Percentiles rank a stretch among this genome's conserved stretches.
phyloP scores from a whole-genome alignment of 2,888 invertebrate species.

The Luperina nickerlii region DNA sequence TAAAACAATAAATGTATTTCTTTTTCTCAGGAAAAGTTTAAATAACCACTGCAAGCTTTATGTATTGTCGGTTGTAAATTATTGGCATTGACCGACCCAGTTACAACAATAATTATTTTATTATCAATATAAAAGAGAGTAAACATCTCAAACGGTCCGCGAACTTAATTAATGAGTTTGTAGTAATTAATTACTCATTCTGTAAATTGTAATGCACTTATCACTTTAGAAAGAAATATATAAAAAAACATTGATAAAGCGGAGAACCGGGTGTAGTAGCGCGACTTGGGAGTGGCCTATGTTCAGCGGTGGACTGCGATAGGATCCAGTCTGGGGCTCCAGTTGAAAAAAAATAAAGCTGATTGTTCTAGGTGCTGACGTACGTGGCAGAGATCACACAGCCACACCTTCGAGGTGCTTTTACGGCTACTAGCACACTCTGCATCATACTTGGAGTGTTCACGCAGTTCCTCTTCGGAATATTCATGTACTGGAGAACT shows the following conservation, averaged over 20 bases:
- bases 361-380: constrained; percentile 91
- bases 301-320: neutral
- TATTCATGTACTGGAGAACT: constrained; percentile 93
- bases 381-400: constrained; percentile 96
- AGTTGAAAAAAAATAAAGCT: neutral
- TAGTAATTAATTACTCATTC: constrained; percentile 6
- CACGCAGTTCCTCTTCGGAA: constrained; percentile 93
- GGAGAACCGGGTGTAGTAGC: neutral
- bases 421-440: constrained; percentile 94
- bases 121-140: constrained; percentile 11
- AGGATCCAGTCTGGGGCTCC: neutral
- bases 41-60: neutral
- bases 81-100: neutral
- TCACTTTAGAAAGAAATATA: neutral
- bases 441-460: constrained; percentile 94
- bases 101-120: constrained; percentile 5
- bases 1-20: neutral
- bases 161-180: constrained; percentile 8
- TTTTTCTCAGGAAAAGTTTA: neutral
- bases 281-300: neutral
- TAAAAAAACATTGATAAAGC: neutral
- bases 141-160: constrained; percentile 1
- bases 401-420: constrained; percentile 93
- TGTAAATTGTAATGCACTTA: neutral
- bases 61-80: neutral